Evolutionary conservation across 2,113 vertebrate species (phyloP).

Genomic region (Poeciliopsis turrubarensis): DNA sequence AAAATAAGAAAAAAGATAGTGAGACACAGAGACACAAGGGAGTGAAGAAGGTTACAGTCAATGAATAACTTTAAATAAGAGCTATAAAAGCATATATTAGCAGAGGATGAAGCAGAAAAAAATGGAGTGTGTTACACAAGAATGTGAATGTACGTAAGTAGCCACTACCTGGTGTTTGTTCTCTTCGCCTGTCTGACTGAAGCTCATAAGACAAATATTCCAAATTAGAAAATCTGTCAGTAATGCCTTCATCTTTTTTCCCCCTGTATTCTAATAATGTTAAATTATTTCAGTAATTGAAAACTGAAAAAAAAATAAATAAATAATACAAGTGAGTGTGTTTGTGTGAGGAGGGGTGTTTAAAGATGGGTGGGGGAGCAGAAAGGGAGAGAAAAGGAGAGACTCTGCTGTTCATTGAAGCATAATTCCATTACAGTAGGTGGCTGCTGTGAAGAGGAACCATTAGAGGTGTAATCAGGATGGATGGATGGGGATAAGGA

Average conservation of each 20-base stretch:
- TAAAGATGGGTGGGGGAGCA: conserved; percentile 4
- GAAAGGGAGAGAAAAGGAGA: conserved; percentile 30
- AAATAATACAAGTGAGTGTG: not conserved
- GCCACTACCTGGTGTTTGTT: conserved; percentile 22
- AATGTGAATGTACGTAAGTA: conserved; percentile 15
- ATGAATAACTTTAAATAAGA: conserved; percentile 47
- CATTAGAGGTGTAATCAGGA: conserved; percentile 78
- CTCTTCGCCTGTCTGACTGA: conserved; percentile 18
- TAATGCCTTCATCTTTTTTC: conserved; percentile 24
- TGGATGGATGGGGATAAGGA: conserved; percentile 67
- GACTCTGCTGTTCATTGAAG: conserved; percentile 66
- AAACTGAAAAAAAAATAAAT: conserved; percentile 6
- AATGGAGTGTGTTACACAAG: conserved; percentile 21
- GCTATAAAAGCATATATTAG: conserved; percentile 28
- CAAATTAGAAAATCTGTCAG: conserved; percentile 42
- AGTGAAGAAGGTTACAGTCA: conserved; percentile 3
- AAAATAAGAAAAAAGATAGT: not conserved
- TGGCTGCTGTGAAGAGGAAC: conserved; percentile 72
- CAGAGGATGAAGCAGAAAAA: not conserved
- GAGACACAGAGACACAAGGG: conserved; percentile 12
- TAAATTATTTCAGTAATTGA: conserved; percentile 43
- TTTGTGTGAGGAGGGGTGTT: not conserved
- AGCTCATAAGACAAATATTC: conserved; percentile 37
- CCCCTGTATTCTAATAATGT: conserved; percentile 6
- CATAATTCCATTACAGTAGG: conserved; percentile 75